Base-by-base conservation (phyloP, 2,797 vertebrate genomes). In the Acrossocheilus fasciatus region DNA sequence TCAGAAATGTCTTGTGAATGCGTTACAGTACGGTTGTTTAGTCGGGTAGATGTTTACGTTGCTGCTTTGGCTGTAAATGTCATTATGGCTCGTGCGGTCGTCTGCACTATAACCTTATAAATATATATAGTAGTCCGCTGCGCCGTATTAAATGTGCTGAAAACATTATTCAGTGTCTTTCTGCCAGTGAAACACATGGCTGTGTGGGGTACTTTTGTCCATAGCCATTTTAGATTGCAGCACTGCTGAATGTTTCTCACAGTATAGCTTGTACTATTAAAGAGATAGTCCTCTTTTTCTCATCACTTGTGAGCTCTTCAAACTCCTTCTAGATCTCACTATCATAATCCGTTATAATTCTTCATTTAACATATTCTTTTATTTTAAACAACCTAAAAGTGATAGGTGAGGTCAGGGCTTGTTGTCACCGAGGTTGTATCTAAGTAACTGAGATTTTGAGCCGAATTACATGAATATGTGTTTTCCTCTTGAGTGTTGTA, bases 181-280 rank as follows among this genome's bases (percentile, higher is more conserved):
- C 26, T 83, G 54, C 18, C n/a, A 54, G 47, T 57, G 41, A 62
- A 85, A 85, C 84, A 85, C 76, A 81, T 86, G 78, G 20, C 69
- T 81, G 70, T 81, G 43, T 81, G 43, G 47, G 75, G 84, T 81
- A 81, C 43, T 66, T 86, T 81, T 57, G 69, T 73, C 57, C 43
- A 81, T 74, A 81, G 78, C 85, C 78, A 73, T 83, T 82, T 86
- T 87, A 64, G 54, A 50, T 76, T 82, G 43, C 62, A 78, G 69
- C 72, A 74, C 26, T 84, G 85, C 66, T 59, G 78, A 66, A 57
- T 69, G 66, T 77, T 69, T 74, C 54, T 54, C 68, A 69, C 76
- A 50, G 18, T 62, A 30, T 30, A 26, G 66, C 66, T 70, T 68
- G 75, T 85, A 79, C 39, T 69, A 79, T 85, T 85, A 78, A 85